A percentile compares a stretch with the other conserved stretches of the same genome.
These are phyloP conservation scores for Ophiodon elongatus DNA, from an alignment of 2,113 vertebrate genomes.

Conservation along the genomic window DNA sequence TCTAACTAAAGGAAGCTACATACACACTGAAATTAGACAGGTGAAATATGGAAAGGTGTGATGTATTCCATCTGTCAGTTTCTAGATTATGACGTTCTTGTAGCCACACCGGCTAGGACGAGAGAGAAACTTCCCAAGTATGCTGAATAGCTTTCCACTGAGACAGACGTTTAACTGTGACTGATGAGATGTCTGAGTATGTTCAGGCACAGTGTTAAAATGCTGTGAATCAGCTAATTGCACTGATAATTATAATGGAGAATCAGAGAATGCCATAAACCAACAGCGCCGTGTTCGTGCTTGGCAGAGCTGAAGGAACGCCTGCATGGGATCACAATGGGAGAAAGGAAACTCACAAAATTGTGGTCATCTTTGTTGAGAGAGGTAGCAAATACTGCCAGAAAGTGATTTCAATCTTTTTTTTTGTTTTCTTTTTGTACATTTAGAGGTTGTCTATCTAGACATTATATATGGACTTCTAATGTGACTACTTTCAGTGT, in stretches of 20 bases:
- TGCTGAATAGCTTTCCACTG: slow-evolving; percentile 9
- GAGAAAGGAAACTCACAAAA: slow-evolving; percentile 45
- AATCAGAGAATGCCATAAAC: slow-evolving; percentile 72
- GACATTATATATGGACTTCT: background rate
- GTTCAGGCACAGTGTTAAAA: slow-evolving; percentile 54
- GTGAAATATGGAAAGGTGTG: slow-evolving; percentile 39
- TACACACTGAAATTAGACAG: slow-evolving; percentile 10
- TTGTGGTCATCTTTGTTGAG: slow-evolving; percentile 31
- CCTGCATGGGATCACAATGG: slow-evolving; percentile 34
- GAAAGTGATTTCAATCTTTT: background rate
- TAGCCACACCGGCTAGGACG: background rate
- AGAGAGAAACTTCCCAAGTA: slow-evolving; percentile 5
- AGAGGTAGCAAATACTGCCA: background rate
- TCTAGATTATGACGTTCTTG: slow-evolving; percentile 22
- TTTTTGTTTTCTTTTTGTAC: background rate
- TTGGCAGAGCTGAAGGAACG: slow-evolving; percentile 66
- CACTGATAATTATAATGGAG: slow-evolving; percentile 72
- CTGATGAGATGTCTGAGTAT: slow-evolving; percentile 55
- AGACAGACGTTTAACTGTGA: slow-evolving; percentile 41
- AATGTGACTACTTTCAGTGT: background rate
- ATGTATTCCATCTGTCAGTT: slow-evolving; percentile 26
- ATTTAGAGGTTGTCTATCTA: slow-evolving; percentile 4
- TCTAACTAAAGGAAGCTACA: slow-evolving; percentile 13
- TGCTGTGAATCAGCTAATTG: slow-evolving; percentile 75
- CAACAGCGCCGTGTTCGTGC: slow-evolving; percentile 64